Evolutionary conservation across 2,113 vertebrate genomes (phyloP).

Genomic region (Poeciliopsis occidentalis): DNA sequence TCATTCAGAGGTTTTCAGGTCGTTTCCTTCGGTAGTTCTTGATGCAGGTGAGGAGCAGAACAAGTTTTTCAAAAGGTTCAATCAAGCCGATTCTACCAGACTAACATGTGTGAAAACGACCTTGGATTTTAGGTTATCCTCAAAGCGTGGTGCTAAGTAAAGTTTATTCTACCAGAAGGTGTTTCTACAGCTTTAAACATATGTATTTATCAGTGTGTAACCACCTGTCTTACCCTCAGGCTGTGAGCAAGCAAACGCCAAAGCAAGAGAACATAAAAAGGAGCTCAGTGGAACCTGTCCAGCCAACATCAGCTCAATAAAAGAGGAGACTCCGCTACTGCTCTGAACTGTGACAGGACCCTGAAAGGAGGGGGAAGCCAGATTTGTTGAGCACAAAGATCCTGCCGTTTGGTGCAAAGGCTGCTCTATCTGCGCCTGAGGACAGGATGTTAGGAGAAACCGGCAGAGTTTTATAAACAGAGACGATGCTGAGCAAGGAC

Average conservation of each 20-base stretch:
- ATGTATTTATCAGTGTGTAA: background rate
- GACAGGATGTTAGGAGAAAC: slow-evolving; percentile 27
- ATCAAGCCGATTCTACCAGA: no score
- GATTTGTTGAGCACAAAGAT: slow-evolving; percentile 5
- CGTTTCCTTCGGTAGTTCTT: background rate
- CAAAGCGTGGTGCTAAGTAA: background rate
- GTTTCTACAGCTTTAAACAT: background rate
- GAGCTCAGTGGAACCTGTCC: background rate
- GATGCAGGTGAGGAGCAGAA: no score
- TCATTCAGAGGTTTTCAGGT: background rate
- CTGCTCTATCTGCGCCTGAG: slow-evolving; percentile 21
- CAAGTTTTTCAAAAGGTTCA: no score
- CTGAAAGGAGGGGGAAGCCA: slow-evolving; percentile 11
- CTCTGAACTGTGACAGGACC: background rate
- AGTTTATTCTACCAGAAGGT: background rate
- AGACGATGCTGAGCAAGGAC: background rate
- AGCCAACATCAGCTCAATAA: background rate
- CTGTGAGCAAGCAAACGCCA: background rate
- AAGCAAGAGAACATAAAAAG: background rate
- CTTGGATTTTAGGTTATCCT: slow-evolving; percentile 1
- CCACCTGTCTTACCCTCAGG: background rate
- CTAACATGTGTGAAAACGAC: no score
- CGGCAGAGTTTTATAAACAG: slow-evolving; percentile 1
- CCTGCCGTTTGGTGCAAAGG: slow-evolving; percentile 37
- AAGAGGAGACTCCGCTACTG: background rate